Evolutionary conservation across 1,140 invertebrate genomes (phyloP), one percentile per base, ranked within the genome.

Genomic region (Anoplophora glabripennis): DNA sequence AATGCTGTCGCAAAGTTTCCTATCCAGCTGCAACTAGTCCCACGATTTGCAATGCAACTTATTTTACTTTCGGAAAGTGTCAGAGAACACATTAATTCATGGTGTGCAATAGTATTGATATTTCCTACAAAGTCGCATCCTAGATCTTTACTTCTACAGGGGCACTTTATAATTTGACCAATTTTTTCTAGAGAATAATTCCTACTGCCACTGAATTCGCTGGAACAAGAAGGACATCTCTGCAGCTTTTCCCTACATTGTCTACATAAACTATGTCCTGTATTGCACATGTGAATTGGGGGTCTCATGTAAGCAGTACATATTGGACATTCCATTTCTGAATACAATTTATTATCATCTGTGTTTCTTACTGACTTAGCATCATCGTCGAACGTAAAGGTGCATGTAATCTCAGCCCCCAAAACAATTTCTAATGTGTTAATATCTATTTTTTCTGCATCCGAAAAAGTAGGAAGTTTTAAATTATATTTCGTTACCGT

Each of bases 281-380:
- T 53, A 9, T 14, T 4, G 40, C 81, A 83, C 71, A 82, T 81
- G 61, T 72, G 67, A 54, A 81, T 79, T 10, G 81, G 80, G 48
- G 80, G 78, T 62, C 78, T 74, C 75, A 81, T 80, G 63, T 77
- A 78, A 61, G 82, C 80, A 65, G 81, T 73, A 66, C 80, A 82
- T 59, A 83, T 80, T 4, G 81, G 81, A 63, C 81, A 83, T 70
- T 83, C 81, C 68, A 83, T 69, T 59, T 82, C 72, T 0, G 73
- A 70, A 35, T 82, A 69, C 46, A 82, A 38, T 4, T 57, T 48
- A 34, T 63, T 54, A 45, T 66, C 55, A 33, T n/a, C n/a, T 55
- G 44, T 10, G 4, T 21, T 17, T 18, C 14, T 37, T 12, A 11
- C 18, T 11, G 15, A 15, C 5, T 37, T 12, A 42, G 34, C 7